Conservation (phyloP, 2,888 invertebrate species). For the Drosophila peninsularis region DNA sequence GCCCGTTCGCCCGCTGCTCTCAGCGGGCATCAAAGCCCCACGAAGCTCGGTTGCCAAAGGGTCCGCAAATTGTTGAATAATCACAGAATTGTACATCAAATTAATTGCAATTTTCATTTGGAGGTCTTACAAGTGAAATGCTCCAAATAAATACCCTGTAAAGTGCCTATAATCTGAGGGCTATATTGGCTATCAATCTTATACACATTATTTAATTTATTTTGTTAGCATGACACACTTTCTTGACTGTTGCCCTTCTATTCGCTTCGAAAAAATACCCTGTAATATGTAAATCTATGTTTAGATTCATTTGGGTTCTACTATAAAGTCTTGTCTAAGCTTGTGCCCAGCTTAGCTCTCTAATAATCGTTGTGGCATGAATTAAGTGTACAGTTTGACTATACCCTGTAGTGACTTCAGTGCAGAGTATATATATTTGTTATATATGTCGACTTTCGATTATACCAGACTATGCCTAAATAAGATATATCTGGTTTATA, state of each 20-base stretch:
- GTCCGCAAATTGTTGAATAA: constrained; percentile 19
- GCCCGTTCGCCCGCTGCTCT: background rate
- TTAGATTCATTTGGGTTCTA: too few species aligned
- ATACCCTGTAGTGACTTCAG: background rate
- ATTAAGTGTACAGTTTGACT: too few species aligned
- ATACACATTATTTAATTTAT: background rate
- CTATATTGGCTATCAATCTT: background rate
- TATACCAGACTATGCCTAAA: background rate
- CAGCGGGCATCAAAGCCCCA: background rate
- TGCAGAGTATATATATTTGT: too few species aligned
- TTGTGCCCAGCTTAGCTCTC: too few species aligned
- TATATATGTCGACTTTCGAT: too few species aligned
- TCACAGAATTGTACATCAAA: constrained; percentile 25
- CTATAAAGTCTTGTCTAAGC: too few species aligned
- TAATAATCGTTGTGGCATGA: too few species aligned
- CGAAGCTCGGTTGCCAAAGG: constrained; percentile 5
- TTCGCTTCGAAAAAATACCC: too few species aligned
- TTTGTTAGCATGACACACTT: too few species aligned
- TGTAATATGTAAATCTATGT: too few species aligned
- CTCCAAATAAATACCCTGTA: background rate
- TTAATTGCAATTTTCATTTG: constrained; percentile 35
- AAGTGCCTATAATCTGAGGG: background rate
- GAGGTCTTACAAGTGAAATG: constrained; percentile 1
- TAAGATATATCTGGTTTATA: background rate
- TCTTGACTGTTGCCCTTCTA: background rate